A percentile compares a stretch with the other conserved stretches of the same genome.
These are phyloP conservation scores for Halichoeres trimaculatus DNA, from an alignment of 2,113 vertebrate species.

Conservation along the genomic window DNA sequence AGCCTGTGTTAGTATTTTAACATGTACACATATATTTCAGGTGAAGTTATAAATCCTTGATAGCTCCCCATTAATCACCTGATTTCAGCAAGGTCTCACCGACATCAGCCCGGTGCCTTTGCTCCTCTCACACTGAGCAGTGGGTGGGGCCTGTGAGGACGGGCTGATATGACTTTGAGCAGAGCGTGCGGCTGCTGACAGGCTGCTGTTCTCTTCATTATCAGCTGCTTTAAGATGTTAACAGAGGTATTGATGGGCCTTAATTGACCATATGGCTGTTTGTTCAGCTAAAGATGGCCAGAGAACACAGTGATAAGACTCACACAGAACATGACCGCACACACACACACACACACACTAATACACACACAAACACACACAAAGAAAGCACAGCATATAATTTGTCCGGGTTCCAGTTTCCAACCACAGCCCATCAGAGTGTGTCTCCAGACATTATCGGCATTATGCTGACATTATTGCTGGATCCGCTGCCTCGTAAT, in stretches of 20 bases:
- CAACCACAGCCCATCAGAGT: conserved; percentile 50
- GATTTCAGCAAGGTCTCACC: background rate
- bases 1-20: no score
- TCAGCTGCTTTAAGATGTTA: conserved; percentile 71
- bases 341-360: conserved; percentile 20
- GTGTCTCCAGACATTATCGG: conserved; percentile 52
- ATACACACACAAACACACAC: conserved; percentile 10
- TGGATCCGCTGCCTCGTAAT: conserved; percentile 39
- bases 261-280: conserved; percentile 83
- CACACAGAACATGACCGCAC: background rate
- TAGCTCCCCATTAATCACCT: background rate
- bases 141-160: conserved; percentile 16
- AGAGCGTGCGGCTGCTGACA: conserved; percentile 58
- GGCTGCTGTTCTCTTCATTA: conserved; percentile 76
- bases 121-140: conserved; percentile 11
- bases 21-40: no score
- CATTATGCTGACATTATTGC: conserved; percentile 50
- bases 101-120: background rate
- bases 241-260: conserved; percentile 77
- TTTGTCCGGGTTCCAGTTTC: conserved; percentile 45
- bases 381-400: conserved; percentile 31
- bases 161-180: conserved; percentile 42
- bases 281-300: conserved; percentile 69
- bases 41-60: background rate
- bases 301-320: conserved; percentile 33